A percentile compares a stretch with the other conserved stretches of the same genome.
phyloP scores from a whole-genome alignment of 2,113 vertebrate species.

The Psilopogon haemacephalus region DNA sequence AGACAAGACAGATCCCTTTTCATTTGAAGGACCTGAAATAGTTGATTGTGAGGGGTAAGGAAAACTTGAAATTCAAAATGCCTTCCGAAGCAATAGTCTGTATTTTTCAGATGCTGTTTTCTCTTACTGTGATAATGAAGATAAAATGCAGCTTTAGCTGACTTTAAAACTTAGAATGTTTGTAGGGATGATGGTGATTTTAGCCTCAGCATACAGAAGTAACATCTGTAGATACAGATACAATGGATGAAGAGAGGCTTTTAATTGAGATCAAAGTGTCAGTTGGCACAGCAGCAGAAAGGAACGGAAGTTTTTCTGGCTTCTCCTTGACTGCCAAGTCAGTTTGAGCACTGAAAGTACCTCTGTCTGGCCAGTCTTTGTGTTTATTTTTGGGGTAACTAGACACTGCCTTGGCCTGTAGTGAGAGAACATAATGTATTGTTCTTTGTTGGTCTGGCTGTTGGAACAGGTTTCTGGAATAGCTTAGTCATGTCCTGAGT shows the following conservation, averaged over 20 bases:
- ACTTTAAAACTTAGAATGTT: too few species aligned
- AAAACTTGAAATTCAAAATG: not conserved
- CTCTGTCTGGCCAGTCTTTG: not conserved
- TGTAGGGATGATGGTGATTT: too few species aligned
- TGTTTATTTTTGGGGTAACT: not conserved
- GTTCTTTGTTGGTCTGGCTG: not conserved
- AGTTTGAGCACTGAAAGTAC: not conserved
- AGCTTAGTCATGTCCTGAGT: not conserved
- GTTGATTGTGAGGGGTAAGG: slow-evolving; percentile 96
- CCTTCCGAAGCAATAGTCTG: not conserved
- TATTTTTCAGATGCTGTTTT: not conserved
- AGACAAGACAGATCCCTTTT: slow-evolving; percentile 90
- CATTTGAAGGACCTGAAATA: slow-evolving; percentile 97
- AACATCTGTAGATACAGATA: too few species aligned
- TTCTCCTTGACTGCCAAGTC: not conserved
- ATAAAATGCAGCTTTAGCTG: too few species aligned
- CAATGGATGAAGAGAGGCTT: not conserved
- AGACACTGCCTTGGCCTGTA: not conserved
- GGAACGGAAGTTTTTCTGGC: not conserved
- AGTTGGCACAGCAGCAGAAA: not conserved
- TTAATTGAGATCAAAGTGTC: not conserved
- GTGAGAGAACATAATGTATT: not conserved
- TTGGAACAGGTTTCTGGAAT: not conserved
- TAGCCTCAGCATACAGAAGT: too few species aligned
- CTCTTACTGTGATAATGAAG: not conserved